A percentile compares a stretch with the other conserved stretches of the same genome.
Evolutionary conservation across 2,113 vertebrate genomes (phyloP).

Genomic region (Corynorhinus townsendii): DNA sequence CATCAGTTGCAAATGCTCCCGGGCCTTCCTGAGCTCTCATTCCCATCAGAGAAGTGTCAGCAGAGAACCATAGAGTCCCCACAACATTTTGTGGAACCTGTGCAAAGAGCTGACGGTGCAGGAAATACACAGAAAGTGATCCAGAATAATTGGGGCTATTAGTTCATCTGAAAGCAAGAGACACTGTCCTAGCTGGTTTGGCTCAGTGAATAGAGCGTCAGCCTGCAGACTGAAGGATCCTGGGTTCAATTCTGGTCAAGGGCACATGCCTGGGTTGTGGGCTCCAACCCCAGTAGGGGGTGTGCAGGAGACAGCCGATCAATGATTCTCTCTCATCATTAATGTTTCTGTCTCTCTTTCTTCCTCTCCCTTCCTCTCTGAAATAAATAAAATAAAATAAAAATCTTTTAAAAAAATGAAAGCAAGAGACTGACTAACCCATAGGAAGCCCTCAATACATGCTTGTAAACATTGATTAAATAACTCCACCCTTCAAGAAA

Average conservation of each 20-base stretch:
- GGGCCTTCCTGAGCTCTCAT: neutral
- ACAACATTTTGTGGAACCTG: neutral
- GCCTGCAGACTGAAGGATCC: too few species aligned
- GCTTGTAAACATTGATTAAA: neutral
- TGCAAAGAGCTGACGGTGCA: neutral
- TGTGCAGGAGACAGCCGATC: too few species aligned
- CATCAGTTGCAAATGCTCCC: neutral
- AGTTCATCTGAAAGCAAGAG: neutral
- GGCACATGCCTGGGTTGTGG: too few species aligned
- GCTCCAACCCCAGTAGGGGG: too few species aligned
- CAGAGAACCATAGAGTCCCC: neutral
- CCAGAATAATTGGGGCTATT: neutral
- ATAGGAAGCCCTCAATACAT: accelerated
- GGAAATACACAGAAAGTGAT: neutral
- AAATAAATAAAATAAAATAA: too few species aligned
- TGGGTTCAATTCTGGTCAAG: too few species aligned
- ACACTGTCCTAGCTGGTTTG: neutral
- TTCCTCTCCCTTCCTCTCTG: too few species aligned
- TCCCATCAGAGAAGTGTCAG: neutral
- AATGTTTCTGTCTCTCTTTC: too few species aligned
- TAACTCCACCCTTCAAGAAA: neutral
- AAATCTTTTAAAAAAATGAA: neutral
- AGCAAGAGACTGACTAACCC: neutral
- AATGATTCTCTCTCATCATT: too few species aligned
- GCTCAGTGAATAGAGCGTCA: too few species aligned